These are phyloP conservation scores for Drosophila pseudoobscura DNA, from an alignment of 1,140 invertebrate genomes.

Conservation along the genomic window DNA sequence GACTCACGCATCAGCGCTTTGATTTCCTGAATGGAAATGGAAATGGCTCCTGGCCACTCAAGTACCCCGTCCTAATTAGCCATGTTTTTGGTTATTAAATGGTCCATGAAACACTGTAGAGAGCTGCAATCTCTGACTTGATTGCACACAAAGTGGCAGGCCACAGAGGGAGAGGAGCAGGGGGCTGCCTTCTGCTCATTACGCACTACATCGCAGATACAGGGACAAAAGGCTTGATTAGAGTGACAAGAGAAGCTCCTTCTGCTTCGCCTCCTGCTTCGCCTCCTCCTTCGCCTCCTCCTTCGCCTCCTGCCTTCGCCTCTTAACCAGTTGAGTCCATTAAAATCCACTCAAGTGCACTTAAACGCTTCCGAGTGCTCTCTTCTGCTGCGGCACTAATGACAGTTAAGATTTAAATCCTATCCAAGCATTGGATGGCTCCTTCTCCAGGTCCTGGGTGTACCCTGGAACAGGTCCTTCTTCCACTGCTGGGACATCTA, in stretches of 20 bases:
- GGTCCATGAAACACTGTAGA: conserved; percentile 38
- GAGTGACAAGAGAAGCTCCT: conserved; percentile 48
- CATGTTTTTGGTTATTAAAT: conserved; percentile 57
- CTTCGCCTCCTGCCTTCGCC: neutral
- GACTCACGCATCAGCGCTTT: conserved; percentile 41
- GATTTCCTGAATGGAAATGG: conserved; percentile 19
- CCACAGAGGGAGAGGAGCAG: neutral
- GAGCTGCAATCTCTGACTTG: conserved; percentile 7
- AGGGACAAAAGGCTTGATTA: conserved; percentile 71
- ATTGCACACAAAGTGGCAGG: conserved; percentile 35
- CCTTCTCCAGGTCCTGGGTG: neutral
- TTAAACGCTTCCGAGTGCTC: conserved; percentile 79
- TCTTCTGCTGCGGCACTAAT: conserved; percentile 44
- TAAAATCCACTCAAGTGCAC: conserved; percentile 81
- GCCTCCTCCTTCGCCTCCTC: no score
- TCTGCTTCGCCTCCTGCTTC: neutral
- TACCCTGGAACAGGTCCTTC: no score
- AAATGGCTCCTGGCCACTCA: conserved; percentile 17
- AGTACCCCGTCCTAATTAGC: conserved; percentile 32
- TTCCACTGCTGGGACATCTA: no score
- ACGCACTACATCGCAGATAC: conserved; percentile 8
- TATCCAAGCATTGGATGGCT: conserved; percentile 17
- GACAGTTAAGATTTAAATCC: conserved; percentile 65
- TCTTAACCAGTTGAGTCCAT: conserved; percentile 56
- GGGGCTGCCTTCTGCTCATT: conserved; percentile 28